Percentiles rank a stretch among this genome's conserved stretches.
Evolutionary conservation across 1,140 invertebrate species (phyloP).

Genomic region (Cyclina sinensis): DNA sequence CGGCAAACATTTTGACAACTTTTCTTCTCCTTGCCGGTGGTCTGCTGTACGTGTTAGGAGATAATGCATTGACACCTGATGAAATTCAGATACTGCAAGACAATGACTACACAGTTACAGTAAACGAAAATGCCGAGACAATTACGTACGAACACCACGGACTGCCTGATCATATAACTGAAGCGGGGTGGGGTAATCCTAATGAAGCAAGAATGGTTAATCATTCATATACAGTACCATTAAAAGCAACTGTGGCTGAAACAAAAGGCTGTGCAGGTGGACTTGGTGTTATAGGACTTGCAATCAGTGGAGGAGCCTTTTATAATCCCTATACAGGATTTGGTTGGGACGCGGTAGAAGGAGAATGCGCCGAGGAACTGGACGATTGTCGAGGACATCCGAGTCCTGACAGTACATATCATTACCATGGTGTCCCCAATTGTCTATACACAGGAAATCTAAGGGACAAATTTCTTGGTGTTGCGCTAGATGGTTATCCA

Average conservation of each 20-base stretch:
- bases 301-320: slow-evolving; percentile 26
- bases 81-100: slow-evolving; percentile 18
- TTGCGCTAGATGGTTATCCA: slow-evolving; percentile 52
- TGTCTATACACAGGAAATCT: slow-evolving; percentile 44
- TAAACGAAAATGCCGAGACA: neutral
- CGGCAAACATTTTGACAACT: too few relatives aligned
- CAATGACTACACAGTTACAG: neutral
- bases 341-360: slow-evolving; percentile 49
- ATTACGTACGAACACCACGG: slow-evolving; percentile 29
- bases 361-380: slow-evolving; percentile 9
- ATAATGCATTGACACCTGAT: neutral
- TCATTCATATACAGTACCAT: slow-evolving; percentile 26
- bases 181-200: slow-evolving; percentile 40
- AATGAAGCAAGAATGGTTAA: neutral
- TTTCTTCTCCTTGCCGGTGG: too few relatives aligned
- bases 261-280: neutral
- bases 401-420: slow-evolving; percentile 1
- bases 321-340: slow-evolving; percentile 43
- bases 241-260: slow-evolving; percentile 13
- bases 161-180: neutral
- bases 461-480: slow-evolving; percentile 40
- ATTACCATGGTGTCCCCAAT: slow-evolving; percentile 21
- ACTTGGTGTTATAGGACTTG: slow-evolving; percentile 41
- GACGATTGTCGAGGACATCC: slow-evolving; percentile 27
- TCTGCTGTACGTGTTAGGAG: neutral